phyloP scores from a whole-genome alignment of 2,113 vertebrate species.

The Gambusia holbrooki region DNA sequence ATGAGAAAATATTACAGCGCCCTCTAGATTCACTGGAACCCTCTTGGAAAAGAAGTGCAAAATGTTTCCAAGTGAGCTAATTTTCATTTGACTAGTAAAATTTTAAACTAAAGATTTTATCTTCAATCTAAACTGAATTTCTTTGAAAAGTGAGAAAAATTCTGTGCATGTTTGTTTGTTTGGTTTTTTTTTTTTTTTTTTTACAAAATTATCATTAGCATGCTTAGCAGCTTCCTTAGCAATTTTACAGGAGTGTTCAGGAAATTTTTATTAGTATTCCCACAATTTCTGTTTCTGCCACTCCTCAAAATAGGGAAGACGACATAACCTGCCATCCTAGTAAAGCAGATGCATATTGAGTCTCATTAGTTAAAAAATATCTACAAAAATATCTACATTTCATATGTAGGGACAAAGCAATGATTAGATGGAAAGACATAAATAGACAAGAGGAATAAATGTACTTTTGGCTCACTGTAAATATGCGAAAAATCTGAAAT shows the following conservation, averaged over 20 bases:
- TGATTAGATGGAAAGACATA: background rate
- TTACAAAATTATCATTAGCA: background rate
- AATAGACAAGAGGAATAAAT: background rate
- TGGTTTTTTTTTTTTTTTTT: too few relatives aligned
- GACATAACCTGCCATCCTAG: background rate
- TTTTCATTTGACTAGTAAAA: too few relatives aligned
- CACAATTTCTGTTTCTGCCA: background rate
- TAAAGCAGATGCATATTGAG: background rate
- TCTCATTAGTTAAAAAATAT: background rate
- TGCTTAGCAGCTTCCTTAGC: background rate
- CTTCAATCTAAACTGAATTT: background rate
- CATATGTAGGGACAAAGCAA: background rate
- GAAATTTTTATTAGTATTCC: background rate
- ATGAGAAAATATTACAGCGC: background rate
- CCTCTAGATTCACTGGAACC: too few relatives aligned
- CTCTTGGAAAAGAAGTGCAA: too few relatives aligned
- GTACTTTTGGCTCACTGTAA: background rate
- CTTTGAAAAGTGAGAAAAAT: background rate
- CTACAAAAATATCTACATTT: background rate
- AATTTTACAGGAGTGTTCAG: background rate
- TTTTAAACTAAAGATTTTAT: background rate
- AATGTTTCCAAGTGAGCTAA: too few relatives aligned
- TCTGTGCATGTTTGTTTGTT: too few relatives aligned
- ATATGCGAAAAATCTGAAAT: background rate
- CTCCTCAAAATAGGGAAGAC: background rate